Conservation (phyloP, 2,113 vertebrate species). For the Ploceus nigricollis region DNA sequence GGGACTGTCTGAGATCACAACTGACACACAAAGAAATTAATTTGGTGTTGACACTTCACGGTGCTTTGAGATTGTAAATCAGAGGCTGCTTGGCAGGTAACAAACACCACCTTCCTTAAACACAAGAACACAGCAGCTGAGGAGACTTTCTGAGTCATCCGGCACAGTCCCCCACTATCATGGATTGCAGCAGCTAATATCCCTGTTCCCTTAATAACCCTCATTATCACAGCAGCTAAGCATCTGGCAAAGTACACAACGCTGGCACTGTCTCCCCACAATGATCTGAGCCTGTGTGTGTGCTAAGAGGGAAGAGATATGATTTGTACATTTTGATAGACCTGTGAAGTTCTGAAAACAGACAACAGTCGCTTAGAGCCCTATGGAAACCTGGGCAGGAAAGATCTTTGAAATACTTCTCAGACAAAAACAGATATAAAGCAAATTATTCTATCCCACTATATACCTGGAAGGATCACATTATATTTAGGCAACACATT, state of each 20-base stretch:
- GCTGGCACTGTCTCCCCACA: not conserved
- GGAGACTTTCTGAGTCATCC: slow-evolving; percentile 53
- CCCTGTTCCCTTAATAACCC: slow-evolving; percentile 20
- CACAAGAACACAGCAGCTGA: slow-evolving; percentile 10
- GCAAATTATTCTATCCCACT: not conserved
- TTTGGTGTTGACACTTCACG: slow-evolving; percentile 30
- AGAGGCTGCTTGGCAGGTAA: slow-evolving; percentile 49
- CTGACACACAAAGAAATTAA: not conserved
- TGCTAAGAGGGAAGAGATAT: not conserved
- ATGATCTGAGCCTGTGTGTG: not conserved
- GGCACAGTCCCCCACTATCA: slow-evolving; percentile 40
- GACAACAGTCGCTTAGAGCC: not conserved
- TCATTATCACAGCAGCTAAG: slow-evolving; percentile 51
- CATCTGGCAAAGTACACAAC: slow-evolving; percentile 43
- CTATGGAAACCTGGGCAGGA: slow-evolving; percentile 13
- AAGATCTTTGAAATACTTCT: slow-evolving; percentile 29
- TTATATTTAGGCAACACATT: not conserved
- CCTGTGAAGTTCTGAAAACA: slow-evolving; percentile 31
- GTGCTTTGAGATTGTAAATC: slow-evolving; percentile 46
- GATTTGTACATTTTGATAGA: not conserved
- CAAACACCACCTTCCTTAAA: slow-evolving; percentile 35
- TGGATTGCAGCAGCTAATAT: slow-evolving; percentile 29
- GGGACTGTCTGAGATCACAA: slow-evolving; percentile 20
- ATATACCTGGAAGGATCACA: not conserved
- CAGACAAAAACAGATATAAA: slow-evolving; percentile 10